These are phyloP conservation scores for Sternarchorhynchus goeldii DNA, from an alignment of 2,797 vertebrate species.

Conservation along the genomic window DNA sequence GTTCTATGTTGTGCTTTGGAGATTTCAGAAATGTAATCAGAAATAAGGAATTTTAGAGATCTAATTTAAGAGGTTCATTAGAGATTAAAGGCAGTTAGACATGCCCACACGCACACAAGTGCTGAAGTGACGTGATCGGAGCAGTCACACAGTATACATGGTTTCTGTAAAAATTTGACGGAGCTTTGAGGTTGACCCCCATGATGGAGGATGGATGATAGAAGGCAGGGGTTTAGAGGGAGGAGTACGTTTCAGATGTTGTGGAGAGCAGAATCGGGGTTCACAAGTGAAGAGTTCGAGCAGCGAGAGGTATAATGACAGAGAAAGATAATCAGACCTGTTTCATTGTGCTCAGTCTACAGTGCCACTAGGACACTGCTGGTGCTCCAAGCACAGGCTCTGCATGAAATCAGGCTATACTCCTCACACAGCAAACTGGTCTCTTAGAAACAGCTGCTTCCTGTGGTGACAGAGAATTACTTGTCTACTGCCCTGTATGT, in stretches of 20 bases:
- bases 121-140: constrained; percentile 4
- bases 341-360: constrained; percentile 15
- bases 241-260: background rate
- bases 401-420: background rate
- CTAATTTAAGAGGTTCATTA: too few species aligned
- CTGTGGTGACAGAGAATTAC: background rate
- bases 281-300: constrained; percentile 11
- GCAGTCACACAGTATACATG: constrained; percentile 1
- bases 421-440: background rate
- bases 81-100: too few species aligned
- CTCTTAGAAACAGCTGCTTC: background rate
- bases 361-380: constrained; percentile 36
- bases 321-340: constrained; percentile 37
- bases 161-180: background rate
- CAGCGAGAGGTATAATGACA: constrained; percentile 12
- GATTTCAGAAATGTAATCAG: background rate
- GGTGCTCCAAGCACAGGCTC: constrained; percentile 3
- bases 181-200: background rate
- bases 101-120: background rate
- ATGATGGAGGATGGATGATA: background rate
- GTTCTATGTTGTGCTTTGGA: background rate
- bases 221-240: background rate
- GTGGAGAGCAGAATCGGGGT: background rate
- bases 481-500: background rate
- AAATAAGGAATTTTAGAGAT: too few species aligned